Base-by-base conservation (phyloP, 2,113 vertebrate species). In the Ploceus nigricollis region DNA sequence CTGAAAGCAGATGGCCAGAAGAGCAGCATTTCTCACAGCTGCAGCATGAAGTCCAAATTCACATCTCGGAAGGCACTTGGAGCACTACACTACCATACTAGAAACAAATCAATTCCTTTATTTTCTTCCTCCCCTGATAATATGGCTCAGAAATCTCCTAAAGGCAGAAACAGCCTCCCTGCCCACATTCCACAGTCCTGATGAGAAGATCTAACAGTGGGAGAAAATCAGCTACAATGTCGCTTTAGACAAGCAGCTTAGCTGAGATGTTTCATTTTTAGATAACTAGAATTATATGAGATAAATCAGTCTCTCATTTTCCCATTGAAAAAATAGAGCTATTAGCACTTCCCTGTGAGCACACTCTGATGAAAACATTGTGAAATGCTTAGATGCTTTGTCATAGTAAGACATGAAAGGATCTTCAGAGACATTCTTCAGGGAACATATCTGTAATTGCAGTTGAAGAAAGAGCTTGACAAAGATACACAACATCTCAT, bases 11-110 rank as follows among this genome's bases (percentile, higher is more conserved):
- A 53, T 69, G 87, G 87, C 61, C 57, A 79, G 78, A 87, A 61
- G 22, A 94, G 82, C 85, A 89, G 82, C 47, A 21, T 17, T 95
- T 83, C 86, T 75, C 89, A 70, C 58, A 92, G 95, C 82, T 94
- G 76, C 79, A 92, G 50, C 35, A 47, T 0, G 0, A 91, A 91
- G 48, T 39, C 56, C 77, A 81, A 69, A 61, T 65, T 80, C 63
- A 23, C 37, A 69, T 85, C 53, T 91, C 45, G 3, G 47, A 90
- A 90, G 51, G 75, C 58, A 47, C 33, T 56, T 81, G 58, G 71
- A 94, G 64, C 33, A 71, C 77, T 66, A 11, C 1, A 1, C 45
- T 33, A 58, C 35, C 76, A 47, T 1, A 75, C 37, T 16, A 93
- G 60, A 68, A 94, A 72, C n/a, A 94, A 56, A 79, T 56, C 20